Conservation (phyloP, 2,113 vertebrate genomes). For the Ardeotis arabs region DNA sequence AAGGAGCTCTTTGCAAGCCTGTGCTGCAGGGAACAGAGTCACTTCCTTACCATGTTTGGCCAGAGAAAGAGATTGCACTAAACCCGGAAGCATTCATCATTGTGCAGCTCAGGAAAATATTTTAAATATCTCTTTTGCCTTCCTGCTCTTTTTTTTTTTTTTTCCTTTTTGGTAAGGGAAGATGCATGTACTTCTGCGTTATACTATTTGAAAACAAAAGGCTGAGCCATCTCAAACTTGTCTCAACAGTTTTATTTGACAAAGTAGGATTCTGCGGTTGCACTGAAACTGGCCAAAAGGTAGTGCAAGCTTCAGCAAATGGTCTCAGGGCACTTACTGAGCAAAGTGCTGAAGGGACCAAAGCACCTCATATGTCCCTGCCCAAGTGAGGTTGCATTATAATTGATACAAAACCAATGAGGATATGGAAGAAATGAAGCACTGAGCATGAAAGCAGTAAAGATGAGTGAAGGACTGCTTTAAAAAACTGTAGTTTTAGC, state of each 20-base stretch:
- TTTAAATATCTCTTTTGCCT: constrained; percentile 36
- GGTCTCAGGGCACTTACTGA: not conserved
- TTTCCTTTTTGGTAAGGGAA: not conserved
- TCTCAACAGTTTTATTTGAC: not conserved
- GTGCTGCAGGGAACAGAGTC: constrained; percentile 49
- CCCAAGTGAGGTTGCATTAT: not conserved
- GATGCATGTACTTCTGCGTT: not conserved
- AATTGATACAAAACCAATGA: not conserved
- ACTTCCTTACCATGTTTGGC: constrained; percentile 76
- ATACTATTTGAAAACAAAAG: not conserved
- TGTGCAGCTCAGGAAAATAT: constrained; percentile 32
- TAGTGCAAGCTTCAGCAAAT: not conserved
- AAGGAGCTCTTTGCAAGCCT: constrained; percentile 53
- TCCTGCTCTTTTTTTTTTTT: not conserved
- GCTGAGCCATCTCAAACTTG: not conserved
- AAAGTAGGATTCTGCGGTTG: not conserved
- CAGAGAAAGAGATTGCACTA: constrained; percentile 39
- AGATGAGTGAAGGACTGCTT: not conserved
- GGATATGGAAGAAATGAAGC: not conserved
- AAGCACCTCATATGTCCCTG: not conserved
- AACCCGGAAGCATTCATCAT: constrained; percentile 36
- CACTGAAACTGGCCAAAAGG: not conserved
- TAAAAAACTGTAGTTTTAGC: not conserved
- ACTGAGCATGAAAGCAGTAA: not conserved
- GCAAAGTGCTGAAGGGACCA: not conserved